A percentile compares a stretch with the other conserved stretches of the same genome.
Conservation (phyloP, 2,888 invertebrate genomes). For the Thera britannica region DNA sequence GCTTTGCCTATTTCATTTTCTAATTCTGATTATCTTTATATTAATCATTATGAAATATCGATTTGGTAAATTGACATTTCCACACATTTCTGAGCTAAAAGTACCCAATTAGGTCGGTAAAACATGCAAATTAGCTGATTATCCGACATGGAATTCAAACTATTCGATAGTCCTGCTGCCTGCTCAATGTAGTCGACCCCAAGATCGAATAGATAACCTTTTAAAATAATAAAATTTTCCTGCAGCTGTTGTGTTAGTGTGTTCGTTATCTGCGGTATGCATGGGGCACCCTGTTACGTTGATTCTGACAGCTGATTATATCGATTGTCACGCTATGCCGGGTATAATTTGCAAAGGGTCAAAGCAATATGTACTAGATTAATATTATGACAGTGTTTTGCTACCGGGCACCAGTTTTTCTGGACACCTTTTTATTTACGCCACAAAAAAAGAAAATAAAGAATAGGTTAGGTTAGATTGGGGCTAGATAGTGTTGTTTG, state of each 20-base stretch:
- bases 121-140: neutral
- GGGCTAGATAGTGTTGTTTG: too few relatives aligned
- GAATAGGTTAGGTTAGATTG: too few relatives aligned
- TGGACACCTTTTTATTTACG: too few relatives aligned
- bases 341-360: constrained; percentile 8
- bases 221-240: constrained; percentile 21
- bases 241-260: constrained; percentile 26
- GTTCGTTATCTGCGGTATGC: constrained; percentile 5
- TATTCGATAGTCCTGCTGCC: neutral
- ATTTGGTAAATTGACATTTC: too few relatives aligned
- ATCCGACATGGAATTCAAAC: constrained; percentile 16
- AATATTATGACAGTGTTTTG: neutral
- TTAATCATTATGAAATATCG: too few relatives aligned
- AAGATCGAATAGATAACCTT: constrained; percentile 21
- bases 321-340: constrained; percentile 9
- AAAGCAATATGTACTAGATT: neutral
- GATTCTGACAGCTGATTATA: constrained; percentile 13
- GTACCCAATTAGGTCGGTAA: neutral
- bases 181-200: constrained; percentile 2
- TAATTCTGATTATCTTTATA: too few relatives aligned
- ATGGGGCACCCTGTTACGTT: constrained; percentile 9
- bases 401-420: neutral
- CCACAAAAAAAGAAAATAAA: too few relatives aligned
- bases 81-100: too few relatives aligned
- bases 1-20: too few relatives aligned